Conservation (phyloP, 2,797 vertebrate species). For the Centroberyx gerrardi region DNA sequence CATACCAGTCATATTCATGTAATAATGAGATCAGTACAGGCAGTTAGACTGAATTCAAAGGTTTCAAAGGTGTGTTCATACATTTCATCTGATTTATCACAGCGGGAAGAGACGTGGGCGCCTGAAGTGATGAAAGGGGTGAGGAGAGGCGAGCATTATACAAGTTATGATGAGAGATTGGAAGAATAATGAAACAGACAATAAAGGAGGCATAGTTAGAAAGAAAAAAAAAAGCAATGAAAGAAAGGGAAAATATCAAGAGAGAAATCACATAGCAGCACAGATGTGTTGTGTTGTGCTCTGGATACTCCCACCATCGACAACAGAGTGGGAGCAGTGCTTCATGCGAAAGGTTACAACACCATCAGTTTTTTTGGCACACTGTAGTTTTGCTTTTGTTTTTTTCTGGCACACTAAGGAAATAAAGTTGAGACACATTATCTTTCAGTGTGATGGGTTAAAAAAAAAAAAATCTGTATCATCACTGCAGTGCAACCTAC, state of each 20-base stretch:
- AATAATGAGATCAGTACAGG: slow-evolving; percentile 8
- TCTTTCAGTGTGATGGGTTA: too few species aligned
- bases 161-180: slow-evolving; percentile 42
- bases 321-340: not conserved
- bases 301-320: not conserved
- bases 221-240: slow-evolving; percentile 29
- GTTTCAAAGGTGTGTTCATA: slow-evolving; percentile 46
- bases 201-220: slow-evolving; percentile 22
- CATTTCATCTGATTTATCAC: slow-evolving; percentile 47
- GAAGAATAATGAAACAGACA: slow-evolving; percentile 38
- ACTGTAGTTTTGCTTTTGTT: too few species aligned
- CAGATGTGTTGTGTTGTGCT: not conserved
- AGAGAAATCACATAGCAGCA: not conserved
- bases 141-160: slow-evolving; percentile 11
- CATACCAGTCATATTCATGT: slow-evolving; percentile 17
- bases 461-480: too few species aligned
- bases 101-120: slow-evolving; percentile 11
- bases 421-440: too few species aligned
- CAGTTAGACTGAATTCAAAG: not conserved
- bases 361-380: too few species aligned
- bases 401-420: too few species aligned
- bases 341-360: not conserved
- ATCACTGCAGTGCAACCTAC: too few species aligned
- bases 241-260: slow-evolving; percentile 12
- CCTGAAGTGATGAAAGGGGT: slow-evolving; percentile 35